Evolutionary conservation across 2,113 vertebrate genomes (phyloP), one percentile per base, ranked within the genome.

Genomic region (Pelodiscus sinensis): DNA sequence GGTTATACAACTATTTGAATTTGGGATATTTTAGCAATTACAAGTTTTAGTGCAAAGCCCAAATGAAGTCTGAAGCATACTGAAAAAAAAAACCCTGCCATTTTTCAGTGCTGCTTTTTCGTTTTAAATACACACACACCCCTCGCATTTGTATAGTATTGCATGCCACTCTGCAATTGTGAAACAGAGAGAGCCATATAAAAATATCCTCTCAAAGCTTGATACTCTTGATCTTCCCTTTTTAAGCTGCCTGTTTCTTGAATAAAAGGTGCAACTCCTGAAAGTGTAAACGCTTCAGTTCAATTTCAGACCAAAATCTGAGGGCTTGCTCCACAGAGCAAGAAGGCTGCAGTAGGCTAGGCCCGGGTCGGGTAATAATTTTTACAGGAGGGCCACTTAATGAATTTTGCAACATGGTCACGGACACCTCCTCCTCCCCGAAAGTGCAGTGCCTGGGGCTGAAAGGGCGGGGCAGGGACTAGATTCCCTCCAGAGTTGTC

Each of bases 191-290:
- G 35, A 82, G 58, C 2, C 91, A 55, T 56, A 84, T 82, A 92
- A 44, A 44, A 44, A 44, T 44, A 44, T 44, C 44, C 44, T 44
- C 44, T 44, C 44, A 44, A 44, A 44, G 44, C 44, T 44, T 44
- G 56, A 97, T 75, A 50, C 60, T 80, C 65, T 71, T 68, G 77
- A 57, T 54, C 84, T 79, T 35, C 13, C n/a, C 78, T 92, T 96
- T 58, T 77, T 51, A 94, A 44, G 90, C 29, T 84, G 93, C 77
- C 92, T 81, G 94, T 51, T 65, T 21, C 25, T 55, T 85, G 22
- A 96, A 93, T 78, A 91, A 94, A 96, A 44, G n/a, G 22, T 25
- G 11, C 6, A 94, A 85, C 54, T 77, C 71, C 58, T 86, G 51
- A 89, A 90, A 87, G 82, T 81, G 84, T 85, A 80, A 75, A 55